phyloP scores from a whole-genome alignment of 2,797 vertebrate species.

The Aldrovandia affinis region DNA sequence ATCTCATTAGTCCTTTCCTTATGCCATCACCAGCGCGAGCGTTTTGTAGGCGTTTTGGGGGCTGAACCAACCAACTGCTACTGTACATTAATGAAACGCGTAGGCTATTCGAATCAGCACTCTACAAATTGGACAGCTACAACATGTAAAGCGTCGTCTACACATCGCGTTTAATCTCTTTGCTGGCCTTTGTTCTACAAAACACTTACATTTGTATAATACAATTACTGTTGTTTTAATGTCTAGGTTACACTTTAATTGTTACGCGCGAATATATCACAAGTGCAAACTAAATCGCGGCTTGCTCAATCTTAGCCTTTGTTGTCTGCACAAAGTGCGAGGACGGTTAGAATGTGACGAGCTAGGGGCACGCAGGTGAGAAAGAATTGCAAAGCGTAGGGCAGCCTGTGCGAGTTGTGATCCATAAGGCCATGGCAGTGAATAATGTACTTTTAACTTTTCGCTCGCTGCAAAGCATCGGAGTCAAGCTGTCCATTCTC shows the following conservation, averaged over 20 bases:
- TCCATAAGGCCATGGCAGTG: background rate
- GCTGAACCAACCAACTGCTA: background rate
- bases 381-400: background rate
- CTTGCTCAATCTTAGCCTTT: background rate
- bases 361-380: background rate
- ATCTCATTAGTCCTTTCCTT: constrained; percentile 25
- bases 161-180: background rate
- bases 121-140: constrained; percentile 1
- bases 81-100: constrained; percentile 14
- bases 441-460: constrained; percentile 13
- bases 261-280: too few relatives aligned
- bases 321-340: background rate
- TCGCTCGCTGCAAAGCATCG: background rate
- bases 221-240: background rate
- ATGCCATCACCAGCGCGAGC: background rate
- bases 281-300: too few relatives aligned
- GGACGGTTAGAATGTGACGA: background rate
- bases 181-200: background rate
- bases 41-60: background rate
- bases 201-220: background rate
- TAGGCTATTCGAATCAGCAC: constrained; percentile 15
- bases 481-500: background rate
- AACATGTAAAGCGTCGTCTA: background rate
- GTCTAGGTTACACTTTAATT: too few relatives aligned
- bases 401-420: background rate